Percentiles rank a stretch among this genome's conserved stretches.
Evolutionary conservation across 2,113 vertebrate species (phyloP).

Genomic region (Hyaena hyaena): DNA sequence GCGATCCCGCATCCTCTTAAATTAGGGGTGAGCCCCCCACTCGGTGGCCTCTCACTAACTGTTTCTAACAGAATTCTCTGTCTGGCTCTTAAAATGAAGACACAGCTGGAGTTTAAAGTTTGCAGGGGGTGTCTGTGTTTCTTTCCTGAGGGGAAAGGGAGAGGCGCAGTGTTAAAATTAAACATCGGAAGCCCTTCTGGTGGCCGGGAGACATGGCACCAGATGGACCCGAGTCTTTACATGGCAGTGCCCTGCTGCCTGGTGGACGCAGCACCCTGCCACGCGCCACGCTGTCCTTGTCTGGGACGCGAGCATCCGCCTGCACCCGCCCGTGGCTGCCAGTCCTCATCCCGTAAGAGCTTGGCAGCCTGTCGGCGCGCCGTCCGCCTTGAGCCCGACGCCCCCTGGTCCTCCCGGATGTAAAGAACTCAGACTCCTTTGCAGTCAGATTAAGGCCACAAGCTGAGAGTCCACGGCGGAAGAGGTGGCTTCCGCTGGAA

Average conservation of each 20-base stretch:
- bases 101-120: background rate
- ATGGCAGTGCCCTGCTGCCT: slow-evolving; percentile 53
- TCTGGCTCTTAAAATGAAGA: background rate
- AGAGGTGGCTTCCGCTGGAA: background rate
- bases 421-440: background rate
- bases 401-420: background rate
- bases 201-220: slow-evolving; percentile 34
- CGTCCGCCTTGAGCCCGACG: background rate
- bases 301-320: background rate
- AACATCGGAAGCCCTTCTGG: slow-evolving; percentile 41
- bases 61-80: background rate
- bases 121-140: background rate
- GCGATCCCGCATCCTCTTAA: background rate
- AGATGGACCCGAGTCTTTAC: slow-evolving; percentile 54
- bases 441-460: background rate
- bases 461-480: background rate
- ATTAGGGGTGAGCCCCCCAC: background rate
- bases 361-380: background rate
- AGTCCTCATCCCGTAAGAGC: background rate
- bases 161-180: slow-evolving; percentile 48
- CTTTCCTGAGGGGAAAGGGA: background rate
- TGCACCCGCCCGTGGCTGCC: background rate
- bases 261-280: background rate
- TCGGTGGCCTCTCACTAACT: background rate
- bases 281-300: slow-evolving; percentile 40